Conservation (phyloP, 1,140 invertebrate species). For the Hetaerina americana region DNA sequence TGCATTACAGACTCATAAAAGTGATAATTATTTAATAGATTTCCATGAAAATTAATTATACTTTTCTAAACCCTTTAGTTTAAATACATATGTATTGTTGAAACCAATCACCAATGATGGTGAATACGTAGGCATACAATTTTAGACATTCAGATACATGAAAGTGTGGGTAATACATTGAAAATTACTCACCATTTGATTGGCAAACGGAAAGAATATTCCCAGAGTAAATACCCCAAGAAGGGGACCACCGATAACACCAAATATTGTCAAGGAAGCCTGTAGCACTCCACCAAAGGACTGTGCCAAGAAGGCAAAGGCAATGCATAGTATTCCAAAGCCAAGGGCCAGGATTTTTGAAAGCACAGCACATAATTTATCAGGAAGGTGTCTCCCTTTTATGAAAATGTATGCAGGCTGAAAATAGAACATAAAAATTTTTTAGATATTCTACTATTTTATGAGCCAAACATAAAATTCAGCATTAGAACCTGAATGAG, state of each 20-base stretch:
- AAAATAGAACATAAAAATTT: too few relatives aligned
- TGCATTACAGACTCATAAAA: neutral
- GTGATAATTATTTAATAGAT: too few relatives aligned
- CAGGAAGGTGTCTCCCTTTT: constrained; percentile 5
- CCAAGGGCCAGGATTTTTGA: constrained; percentile 47
- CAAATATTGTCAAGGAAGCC: constrained; percentile 62
- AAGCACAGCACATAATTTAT: constrained; percentile 1
- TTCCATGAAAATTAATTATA: too few relatives aligned
- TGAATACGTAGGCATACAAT: neutral
- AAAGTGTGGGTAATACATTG: neutral
- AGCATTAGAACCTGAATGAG: too few relatives aligned
- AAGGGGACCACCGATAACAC: constrained; percentile 64
- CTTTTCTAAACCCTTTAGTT: too few relatives aligned
- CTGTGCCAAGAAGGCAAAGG: constrained; percentile 58
- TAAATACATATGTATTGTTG: too few relatives aligned
- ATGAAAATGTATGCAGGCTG: constrained; percentile 9
- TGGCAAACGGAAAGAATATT: constrained; percentile 50
- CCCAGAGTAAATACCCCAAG: constrained; percentile 67
- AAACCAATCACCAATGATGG: neutral
- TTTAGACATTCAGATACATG: too few relatives aligned
- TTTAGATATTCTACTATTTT: too few relatives aligned
- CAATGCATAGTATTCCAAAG: constrained; percentile 55
- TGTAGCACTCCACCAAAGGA: constrained; percentile 57
- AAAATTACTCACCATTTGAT: constrained; percentile 32
- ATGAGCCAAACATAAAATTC: too few relatives aligned